These are phyloP conservation scores for Pygmarrhopalites habei DNA, from an alignment of 1,140 invertebrate species.

Conservation along the genomic window DNA sequence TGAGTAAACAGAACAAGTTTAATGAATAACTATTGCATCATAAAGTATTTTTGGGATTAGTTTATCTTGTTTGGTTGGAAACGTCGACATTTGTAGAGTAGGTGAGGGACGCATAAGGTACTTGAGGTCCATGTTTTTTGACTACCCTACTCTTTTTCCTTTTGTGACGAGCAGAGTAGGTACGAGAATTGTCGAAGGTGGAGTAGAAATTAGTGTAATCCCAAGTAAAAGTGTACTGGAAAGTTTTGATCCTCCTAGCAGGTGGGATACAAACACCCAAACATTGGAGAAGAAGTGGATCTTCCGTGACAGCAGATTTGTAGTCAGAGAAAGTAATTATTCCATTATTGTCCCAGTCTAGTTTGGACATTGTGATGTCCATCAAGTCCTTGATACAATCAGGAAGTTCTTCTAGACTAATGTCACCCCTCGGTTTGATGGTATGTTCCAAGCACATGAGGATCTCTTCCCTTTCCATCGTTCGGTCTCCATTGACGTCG, in stretches of 20 bases:
- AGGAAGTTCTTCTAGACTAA: slow-evolving; percentile 67
- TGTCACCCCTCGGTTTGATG: slow-evolving; percentile 53
- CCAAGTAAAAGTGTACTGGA: neutral
- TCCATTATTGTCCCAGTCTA: slow-evolving; percentile 60
- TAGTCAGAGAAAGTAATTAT: slow-evolving; percentile 66
- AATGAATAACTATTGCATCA: no score
- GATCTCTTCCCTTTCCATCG: slow-evolving; percentile 77
- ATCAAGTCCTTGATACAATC: slow-evolving; percentile 79
- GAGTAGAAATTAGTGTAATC: neutral
- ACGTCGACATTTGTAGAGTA: no score
- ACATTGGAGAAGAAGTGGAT: slow-evolving; percentile 62
- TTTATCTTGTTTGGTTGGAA: no score
- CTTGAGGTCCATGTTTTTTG: no score
- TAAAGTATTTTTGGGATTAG: no score
- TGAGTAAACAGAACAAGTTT: no score
- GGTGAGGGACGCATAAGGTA: no score
- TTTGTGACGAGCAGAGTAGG: no score
- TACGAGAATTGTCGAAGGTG: neutral
- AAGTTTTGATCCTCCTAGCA: neutral
- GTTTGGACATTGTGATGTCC: slow-evolving; percentile 59
- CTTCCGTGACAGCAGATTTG: slow-evolving; percentile 52
- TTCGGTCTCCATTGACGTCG: slow-evolving; percentile 75
- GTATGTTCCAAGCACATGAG: slow-evolving; percentile 68
- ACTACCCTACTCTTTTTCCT: no score
- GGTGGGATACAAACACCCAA: slow-evolving; percentile 49